Evolutionary conservation across 2,113 vertebrate genomes (phyloP).

Genomic region (Mustela lutreola): DNA sequence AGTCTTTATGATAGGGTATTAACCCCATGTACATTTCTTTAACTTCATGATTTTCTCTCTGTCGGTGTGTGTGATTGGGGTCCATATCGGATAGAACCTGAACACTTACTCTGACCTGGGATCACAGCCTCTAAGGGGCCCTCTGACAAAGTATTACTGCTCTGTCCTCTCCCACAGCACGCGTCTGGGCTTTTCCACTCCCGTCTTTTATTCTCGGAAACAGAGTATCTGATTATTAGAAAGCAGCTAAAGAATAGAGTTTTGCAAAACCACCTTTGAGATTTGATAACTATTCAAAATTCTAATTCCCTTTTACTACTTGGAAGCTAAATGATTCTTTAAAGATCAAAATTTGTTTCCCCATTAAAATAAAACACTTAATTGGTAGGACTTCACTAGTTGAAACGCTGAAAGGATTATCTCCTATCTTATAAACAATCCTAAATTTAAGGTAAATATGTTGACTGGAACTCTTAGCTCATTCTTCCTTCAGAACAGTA

Average conservation of each 20-base stretch:
- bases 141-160: background rate
- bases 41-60: background rate
- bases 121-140: background rate
- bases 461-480: background rate
- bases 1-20: background rate
- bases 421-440: background rate
- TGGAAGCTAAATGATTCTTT: background rate
- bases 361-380: conserved; percentile 32
- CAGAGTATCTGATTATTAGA: background rate
- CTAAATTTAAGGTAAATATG: background rate
- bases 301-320: conserved; percentile 26
- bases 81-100: background rate
- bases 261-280: conserved; percentile 8
- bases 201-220: background rate
- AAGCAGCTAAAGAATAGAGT: background rate
- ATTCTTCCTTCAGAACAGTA: background rate
- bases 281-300: conserved; percentile 34
- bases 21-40: background rate
- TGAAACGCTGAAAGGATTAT: conserved; percentile 7
- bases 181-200: background rate
- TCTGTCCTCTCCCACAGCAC: background rate
- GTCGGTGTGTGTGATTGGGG: background rate
- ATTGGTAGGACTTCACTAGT: background rate
- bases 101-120: background rate
- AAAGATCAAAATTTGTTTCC: conserved; percentile 5